These are phyloP conservation scores for Anagyrus pseudococci DNA, from an alignment of 2,888 invertebrate genomes.

Conservation along the genomic window DNA sequence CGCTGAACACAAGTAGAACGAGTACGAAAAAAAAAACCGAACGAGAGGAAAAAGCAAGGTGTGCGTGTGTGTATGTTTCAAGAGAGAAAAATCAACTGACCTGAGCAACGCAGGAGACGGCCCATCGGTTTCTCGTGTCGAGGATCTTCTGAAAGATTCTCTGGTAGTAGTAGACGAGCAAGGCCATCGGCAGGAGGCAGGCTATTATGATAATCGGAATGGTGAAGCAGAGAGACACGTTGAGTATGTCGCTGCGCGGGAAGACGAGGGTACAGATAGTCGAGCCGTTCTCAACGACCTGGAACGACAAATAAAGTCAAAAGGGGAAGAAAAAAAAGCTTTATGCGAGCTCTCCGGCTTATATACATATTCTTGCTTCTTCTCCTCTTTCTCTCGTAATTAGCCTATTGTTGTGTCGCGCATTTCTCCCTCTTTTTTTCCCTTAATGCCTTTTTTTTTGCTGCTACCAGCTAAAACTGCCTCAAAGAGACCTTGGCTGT, in stretches of 20 bases:
- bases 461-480: too few species aligned
- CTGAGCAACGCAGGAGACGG: constrained; percentile 62
- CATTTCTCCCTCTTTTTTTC: too few species aligned
- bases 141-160: constrained; percentile 66
- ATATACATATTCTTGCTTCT: too few species aligned
- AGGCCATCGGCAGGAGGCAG: constrained; percentile 65
- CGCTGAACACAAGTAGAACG: too few species aligned
- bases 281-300: constrained; percentile 44
- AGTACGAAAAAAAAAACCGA: too few species aligned
- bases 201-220: constrained; percentile 63
- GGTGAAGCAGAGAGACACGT: constrained; percentile 64
- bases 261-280: constrained; percentile 66
- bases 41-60: too few species aligned
- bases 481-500: too few species aligned
- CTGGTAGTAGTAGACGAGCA: constrained; percentile 66
- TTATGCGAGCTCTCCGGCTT: too few species aligned
- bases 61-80: neutral
- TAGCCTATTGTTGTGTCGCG: too few species aligned
- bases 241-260: constrained; percentile 61
- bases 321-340: too few species aligned
- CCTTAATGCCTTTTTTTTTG: too few species aligned
- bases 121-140: constrained; percentile 65
- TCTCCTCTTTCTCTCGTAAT: too few species aligned
- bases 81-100: constrained; percentile 37
- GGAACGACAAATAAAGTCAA: constrained; percentile 19